These are phyloP conservation scores for Gymnosoma rotundatum DNA, from an alignment of 2,888 invertebrate species.

Conservation along the genomic window DNA sequence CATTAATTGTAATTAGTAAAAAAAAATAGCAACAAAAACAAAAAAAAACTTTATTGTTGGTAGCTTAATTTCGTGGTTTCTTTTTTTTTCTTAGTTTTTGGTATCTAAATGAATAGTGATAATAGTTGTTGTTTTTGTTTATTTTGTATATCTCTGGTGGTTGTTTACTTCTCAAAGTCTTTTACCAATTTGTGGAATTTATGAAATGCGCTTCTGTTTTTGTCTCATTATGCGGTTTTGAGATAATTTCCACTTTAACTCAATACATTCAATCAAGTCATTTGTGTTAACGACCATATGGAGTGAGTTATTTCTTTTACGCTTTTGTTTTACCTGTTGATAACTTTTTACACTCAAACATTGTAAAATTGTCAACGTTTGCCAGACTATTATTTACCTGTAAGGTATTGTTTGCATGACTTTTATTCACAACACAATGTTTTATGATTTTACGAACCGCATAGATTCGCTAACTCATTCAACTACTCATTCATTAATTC, in stretches of 20 bases:
- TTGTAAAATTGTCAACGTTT: slow-evolving; percentile 3
- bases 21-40: background rate
- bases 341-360: slow-evolving; percentile 12
- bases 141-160: slow-evolving; percentile 67
- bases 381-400: background rate
- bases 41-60: background rate
- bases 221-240: slow-evolving; percentile 78
- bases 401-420: slow-evolving; percentile 19
- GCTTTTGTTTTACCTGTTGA: slow-evolving; percentile 15
- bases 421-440: slow-evolving; percentile 6
- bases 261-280: slow-evolving; percentile 39
- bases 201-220: slow-evolving; percentile 76
- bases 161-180: slow-evolving; percentile 74
- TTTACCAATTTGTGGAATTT: slow-evolving; percentile 78
- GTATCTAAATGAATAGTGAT: slow-evolving; percentile 8
- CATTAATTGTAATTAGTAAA: too few relatives aligned
- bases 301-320: slow-evolving; percentile 31
- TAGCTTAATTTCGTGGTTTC: background rate
- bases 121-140: slow-evolving; percentile 12
- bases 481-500: too few relatives aligned
- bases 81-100: background rate
- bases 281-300: slow-evolving; percentile 22
- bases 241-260: slow-evolving; percentile 69
- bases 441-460: slow-evolving; percentile 4
- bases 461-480: background rate